Evolutionary conservation across 2,113 vertebrate species (phyloP), one percentile per base, ranked within the genome.

Genomic region (Eira barbara): DNA sequence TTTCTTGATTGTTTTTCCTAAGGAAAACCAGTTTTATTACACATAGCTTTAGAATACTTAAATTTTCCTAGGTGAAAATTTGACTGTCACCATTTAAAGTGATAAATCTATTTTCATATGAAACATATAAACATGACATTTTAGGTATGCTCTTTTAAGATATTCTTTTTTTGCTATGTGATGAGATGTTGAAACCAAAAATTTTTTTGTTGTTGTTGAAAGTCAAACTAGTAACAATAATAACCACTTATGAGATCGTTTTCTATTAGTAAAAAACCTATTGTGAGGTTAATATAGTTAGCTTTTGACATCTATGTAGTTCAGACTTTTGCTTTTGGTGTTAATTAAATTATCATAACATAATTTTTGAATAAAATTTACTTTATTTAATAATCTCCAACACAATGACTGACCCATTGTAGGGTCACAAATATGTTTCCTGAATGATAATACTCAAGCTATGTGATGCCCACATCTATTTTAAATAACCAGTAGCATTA

Each of bases 261-360:
- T 98, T 88, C 67, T 65, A 98, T 96, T 71, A 95, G 0, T 17
- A 59, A 15, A 15, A 85, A 96, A 2, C 67, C 36, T 1, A 84
- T 80, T 94, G 31, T 86, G 9, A 21, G 79, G 25, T 55, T 95
- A 93, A 95, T 36, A 84, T 17, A 97, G 11, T 36, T 90, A 95
- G 94, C 6, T 94, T 84, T 80, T 97, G 94, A 96, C 39, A 97
- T 86, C 79, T 94, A 80, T 95, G 78, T 45, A 91, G 21, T 45
- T 59, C 7, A 86, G 61, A 87, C 15, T 74, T 97, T 97, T 23
- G 31, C 2, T 79, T 4, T 57, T 49, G 84, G 11, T 76, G 1
- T 12, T 79, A 89, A 95, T 82, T 94, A 76, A 96, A 80, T 74
- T 12, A 85, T 55, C 17, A 55, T 3, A 23, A 29, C 4, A 59